Evolutionary conservation across 1,140 invertebrate species (phyloP).

Genomic region (Augochlora pura): DNA sequence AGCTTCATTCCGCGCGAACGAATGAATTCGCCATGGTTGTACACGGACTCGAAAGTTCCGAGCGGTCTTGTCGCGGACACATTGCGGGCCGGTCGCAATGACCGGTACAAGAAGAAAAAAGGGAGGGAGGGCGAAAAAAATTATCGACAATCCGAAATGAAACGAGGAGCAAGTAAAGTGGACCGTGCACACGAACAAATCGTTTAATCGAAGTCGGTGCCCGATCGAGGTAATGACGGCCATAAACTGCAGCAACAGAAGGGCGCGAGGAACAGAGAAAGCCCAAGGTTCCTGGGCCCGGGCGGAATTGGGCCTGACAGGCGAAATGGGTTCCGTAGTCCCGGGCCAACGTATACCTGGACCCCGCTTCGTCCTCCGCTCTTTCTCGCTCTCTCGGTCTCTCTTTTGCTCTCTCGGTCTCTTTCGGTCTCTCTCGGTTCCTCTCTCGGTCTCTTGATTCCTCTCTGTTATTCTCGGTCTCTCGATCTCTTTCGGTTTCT

Average conservation of each 20-base stretch:
- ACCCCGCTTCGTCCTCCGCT: slow-evolving; percentile 61
- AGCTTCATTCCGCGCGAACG: too few species aligned
- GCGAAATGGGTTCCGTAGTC: slow-evolving; percentile 54
- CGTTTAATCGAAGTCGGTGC: slow-evolving; percentile 71
- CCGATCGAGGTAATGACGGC: slow-evolving; percentile 74
- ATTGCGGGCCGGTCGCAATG: too few species aligned
- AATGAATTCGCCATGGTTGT: too few species aligned
- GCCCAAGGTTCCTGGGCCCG: slow-evolving; percentile 52
- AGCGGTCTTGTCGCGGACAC: too few species aligned
- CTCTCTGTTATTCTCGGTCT: slow-evolving; percentile 8
- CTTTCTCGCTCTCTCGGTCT: slow-evolving; percentile 1
- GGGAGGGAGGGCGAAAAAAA: too few species aligned
- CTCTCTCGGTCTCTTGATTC: neutral
- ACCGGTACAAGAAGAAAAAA: too few species aligned
- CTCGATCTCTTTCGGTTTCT: too few species aligned
- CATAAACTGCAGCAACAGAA: slow-evolving; percentile 70
- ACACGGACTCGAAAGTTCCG: too few species aligned
- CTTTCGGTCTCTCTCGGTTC: neutral
- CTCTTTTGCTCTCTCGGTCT: neutral
- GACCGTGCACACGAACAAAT: slow-evolving; percentile 68
- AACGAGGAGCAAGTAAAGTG: slow-evolving; percentile 65
- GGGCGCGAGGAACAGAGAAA: slow-evolving; percentile 22
- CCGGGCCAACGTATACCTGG: slow-evolving; percentile 47
- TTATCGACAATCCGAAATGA: neutral
- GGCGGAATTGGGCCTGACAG: slow-evolving; percentile 66